A percentile compares a stretch with the other conserved stretches of the same genome.
These are phyloP conservation scores for Caenorhabditis sulstoni DNA, from an alignment of 2,888 invertebrate species.

Conservation along the genomic window DNA sequence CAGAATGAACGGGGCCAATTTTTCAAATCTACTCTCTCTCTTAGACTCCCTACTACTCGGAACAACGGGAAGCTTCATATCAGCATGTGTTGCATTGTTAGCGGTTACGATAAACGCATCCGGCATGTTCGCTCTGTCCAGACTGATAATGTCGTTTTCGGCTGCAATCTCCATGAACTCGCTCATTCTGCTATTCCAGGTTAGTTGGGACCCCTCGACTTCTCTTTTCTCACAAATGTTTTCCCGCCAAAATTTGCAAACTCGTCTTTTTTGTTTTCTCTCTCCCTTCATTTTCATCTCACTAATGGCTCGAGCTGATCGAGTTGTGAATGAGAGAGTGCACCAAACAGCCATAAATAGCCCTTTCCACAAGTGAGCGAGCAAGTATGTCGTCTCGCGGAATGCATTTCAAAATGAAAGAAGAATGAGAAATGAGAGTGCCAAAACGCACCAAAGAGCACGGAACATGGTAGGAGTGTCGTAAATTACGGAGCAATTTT, in stretches of 20 bases:
- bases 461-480: background rate
- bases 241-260: constrained; percentile 1
- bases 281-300: constrained; percentile 33
- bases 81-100: constrained; percentile 61
- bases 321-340: constrained; percentile 1
- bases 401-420: constrained; percentile 39
- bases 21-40: background rate
- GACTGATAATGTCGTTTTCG: constrained; percentile 71
- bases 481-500: constrained; percentile 9
- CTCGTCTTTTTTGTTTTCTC: constrained; percentile 1
- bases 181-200: constrained; percentile 75
- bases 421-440: constrained; percentile 39
- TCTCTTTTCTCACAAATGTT: constrained; percentile 6
- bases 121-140: constrained; percentile 66
- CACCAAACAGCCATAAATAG: constrained; percentile 39
- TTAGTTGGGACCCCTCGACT: constrained; percentile 20
- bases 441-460: constrained; percentile 25
- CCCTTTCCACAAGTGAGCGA: constrained; percentile 26
- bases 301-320: constrained; percentile 31
- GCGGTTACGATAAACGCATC: constrained; percentile 57
- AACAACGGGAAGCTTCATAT: constrained; percentile 61
- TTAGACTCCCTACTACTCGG: constrained; percentile 66
- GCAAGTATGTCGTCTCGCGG: constrained; percentile 8
- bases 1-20: background rate
- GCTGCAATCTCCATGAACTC: constrained; percentile 76